Percentiles rank a stretch among this genome's conserved stretches.
Evolutionary conservation across 2,113 vertebrate genomes (phyloP).

Genomic region (Gopherus flavomarginatus): DNA sequence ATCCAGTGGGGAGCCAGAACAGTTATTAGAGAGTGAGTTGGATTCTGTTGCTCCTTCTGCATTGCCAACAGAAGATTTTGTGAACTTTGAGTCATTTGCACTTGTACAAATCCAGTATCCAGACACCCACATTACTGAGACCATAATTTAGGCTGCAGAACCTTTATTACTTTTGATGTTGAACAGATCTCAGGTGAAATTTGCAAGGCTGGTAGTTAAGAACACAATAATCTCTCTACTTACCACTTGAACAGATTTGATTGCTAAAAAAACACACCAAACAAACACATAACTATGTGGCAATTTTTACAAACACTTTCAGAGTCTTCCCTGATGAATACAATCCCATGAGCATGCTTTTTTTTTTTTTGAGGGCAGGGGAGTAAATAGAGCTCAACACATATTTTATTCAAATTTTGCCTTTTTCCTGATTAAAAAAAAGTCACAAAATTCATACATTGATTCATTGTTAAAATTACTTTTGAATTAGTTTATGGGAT

Average conservation of each 20-base stretch:
- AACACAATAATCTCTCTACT: not conserved
- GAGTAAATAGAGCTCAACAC: constrained; percentile 19
- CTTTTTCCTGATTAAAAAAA: not conserved
- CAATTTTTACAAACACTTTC: not conserved
- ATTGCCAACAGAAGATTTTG: not conserved
- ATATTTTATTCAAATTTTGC: constrained; percentile 23
- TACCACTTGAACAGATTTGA: not conserved
- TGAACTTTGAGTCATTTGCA: not conserved
- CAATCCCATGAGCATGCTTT: not conserved
- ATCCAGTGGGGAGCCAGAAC: not conserved
- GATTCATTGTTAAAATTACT: constrained; percentile 36
- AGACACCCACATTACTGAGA: not conserved
- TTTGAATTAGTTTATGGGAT: constrained; percentile 48
- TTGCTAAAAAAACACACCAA: not conserved
- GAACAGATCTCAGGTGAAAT: not conserved
- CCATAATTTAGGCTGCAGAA: not conserved
- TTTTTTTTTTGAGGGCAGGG: not conserved
- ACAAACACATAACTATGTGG: not conserved
- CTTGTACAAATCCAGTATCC: not conserved
- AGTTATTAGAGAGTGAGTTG: not conserved
- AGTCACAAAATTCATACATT: constrained; percentile 17
- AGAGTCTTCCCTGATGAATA: not conserved
- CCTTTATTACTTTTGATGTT: not conserved
- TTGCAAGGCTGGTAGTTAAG: not conserved
- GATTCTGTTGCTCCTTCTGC: not conserved